Evolutionary conservation across 2,113 vertebrate species (phyloP).

Genomic region (Dasyurus viverrinus): DNA sequence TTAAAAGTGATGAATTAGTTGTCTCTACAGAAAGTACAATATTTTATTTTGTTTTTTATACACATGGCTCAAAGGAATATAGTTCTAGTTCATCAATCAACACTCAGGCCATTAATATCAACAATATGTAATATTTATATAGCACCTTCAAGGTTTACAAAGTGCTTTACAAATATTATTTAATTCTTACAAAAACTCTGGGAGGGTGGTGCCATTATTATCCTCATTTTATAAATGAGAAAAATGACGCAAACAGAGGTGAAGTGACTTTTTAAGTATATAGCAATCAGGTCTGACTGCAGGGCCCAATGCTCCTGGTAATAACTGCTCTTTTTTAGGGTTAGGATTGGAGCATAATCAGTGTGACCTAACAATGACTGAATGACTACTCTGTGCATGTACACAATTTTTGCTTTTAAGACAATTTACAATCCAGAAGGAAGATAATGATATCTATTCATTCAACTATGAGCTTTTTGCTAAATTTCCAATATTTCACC

Average conservation of each 20-base stretch:
- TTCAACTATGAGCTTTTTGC: not conserved
- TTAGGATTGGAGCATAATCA: not conserved
- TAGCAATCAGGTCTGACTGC: not conserved
- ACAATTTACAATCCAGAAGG: not conserved
- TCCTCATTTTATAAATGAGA: not conserved
- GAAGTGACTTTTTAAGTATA: not conserved
- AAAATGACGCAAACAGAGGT: not conserved
- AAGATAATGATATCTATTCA: not conserved
- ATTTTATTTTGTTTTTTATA: not conserved
- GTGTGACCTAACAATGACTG: not conserved
- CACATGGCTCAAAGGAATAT: not conserved
- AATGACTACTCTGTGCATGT: not conserved
- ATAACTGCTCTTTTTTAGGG: no score
- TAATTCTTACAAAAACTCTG: not conserved
- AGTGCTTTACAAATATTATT: not conserved
- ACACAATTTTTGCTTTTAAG: not conserved
- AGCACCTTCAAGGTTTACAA: not conserved
- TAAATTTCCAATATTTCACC: not conserved
- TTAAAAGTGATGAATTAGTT: constrained; percentile 59
- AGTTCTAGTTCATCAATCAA: not conserved
- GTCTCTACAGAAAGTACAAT: not conserved
- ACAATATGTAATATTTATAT: not conserved
- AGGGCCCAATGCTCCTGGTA: not conserved
- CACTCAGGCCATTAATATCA: not conserved
- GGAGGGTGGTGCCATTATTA: not conserved